Base-by-base conservation (phyloP, 2,113 vertebrate species). In the Pterocles gutturalis region DNA sequence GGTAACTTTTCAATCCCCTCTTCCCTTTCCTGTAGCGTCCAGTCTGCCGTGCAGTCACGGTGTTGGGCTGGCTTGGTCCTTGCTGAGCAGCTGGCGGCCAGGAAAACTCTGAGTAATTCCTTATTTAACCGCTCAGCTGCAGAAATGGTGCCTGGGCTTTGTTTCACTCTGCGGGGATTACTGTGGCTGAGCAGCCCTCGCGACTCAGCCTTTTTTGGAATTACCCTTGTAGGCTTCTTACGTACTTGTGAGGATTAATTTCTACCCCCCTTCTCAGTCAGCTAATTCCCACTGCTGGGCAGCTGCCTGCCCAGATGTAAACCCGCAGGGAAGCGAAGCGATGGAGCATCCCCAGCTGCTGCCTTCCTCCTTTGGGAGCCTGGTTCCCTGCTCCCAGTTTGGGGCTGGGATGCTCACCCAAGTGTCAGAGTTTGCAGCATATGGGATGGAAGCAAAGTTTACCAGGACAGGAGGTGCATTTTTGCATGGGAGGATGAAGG, bases 231-330 rank as follows among this genome's bases (percentile, higher is more conserved):
- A 86, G 66, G 26, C 78, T 84, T 51, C 86, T 89, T 78, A 49
- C 24, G 13, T 71, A 48, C 60, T 92, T 83, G 75, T 2, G 31
- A 80, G 95, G 67, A 90, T 96, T 96, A 91, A 88, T 95, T 58
- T 76, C 17, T 21, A n/a, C 45, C 43, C 36, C 33, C 16, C 36
- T 57, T 48, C 62, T 60, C 41, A 1, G 3, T 45, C 13, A 1
- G 71, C 80, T 61, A 31, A 77, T 95, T 88, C 62, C 76, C 26
- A 7, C 1, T 43, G 36, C 90, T 46, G 78, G 87, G 38, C 31
- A 76, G 69, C 70, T 84, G 76, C 77, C 76, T 77, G 83, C 49
- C 73, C 66, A 64, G 90, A 71, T 83, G 66, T n/a, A 28, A 83
- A 69, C 31, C 25, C 3, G 24, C 12, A 5, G 46, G 78, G 38